Evolutionary conservation across 2,888 invertebrate species (phyloP).

Genomic region (Adela reaumurella): DNA sequence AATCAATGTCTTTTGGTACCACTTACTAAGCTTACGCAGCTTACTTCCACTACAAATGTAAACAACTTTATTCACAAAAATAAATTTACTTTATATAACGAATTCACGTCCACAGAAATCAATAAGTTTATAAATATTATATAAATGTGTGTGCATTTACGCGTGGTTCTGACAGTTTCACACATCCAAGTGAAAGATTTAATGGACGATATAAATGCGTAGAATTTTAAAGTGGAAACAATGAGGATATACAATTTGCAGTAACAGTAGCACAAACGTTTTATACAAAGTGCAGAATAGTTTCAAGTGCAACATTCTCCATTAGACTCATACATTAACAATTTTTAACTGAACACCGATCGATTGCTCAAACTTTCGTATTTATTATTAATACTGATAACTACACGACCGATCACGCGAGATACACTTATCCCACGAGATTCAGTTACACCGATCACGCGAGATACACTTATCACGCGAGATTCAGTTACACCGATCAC

Average conservation of each 20-base stretch:
- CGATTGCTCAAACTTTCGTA: not conserved
- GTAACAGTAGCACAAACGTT: not conserved
- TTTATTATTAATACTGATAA: not conserved
- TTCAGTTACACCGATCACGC: too few species aligned
- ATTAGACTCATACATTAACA: not conserved
- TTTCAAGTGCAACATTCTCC: not conserved
- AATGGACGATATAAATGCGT: not conserved
- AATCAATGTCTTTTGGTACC: conserved; percentile 40
- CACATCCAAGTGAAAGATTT: not conserved
- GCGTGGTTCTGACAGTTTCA: too few species aligned
- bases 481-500: too few species aligned
- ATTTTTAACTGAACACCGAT: not conserved
- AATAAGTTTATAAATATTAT: too few species aligned
- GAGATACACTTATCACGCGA: too few species aligned
- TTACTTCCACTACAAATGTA: not conserved
- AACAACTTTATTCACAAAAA: not conserved
- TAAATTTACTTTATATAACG: not conserved
- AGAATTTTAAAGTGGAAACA: not conserved
- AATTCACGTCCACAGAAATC: too few species aligned
- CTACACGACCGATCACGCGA: not conserved
- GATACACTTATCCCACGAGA: not conserved
- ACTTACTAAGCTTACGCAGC: conserved; percentile 10
- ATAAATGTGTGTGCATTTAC: too few species aligned
- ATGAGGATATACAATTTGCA: not conserved
- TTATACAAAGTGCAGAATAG: not conserved